These are phyloP conservation scores for Zygothrica quintamaculata DNA, from an alignment of 2,888 invertebrate species.

Conservation along the genomic window DNA sequence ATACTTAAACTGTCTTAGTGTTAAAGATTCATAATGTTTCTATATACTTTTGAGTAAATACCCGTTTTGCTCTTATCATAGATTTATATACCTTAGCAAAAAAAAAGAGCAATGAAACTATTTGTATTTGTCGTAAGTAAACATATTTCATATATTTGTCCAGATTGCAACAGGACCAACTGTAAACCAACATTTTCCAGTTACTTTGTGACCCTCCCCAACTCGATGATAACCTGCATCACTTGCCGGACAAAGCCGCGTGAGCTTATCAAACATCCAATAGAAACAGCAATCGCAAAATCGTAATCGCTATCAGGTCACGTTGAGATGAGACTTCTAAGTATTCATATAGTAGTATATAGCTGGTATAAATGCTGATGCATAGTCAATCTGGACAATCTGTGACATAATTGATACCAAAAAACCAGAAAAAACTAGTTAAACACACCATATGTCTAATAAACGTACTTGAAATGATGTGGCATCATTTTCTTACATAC, in stretches of 20 bases:
- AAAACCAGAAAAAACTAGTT: conserved; percentile 31
- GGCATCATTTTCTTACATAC: neutral
- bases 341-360: conserved; percentile 4
- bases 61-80: too few relatives aligned
- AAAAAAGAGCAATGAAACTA: conserved; percentile 18
- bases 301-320: conserved; percentile 4
- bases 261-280: conserved; percentile 50
- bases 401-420: conserved; percentile 59
- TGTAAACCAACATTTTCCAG: conserved; percentile 54
- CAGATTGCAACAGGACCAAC: conserved; percentile 42
- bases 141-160: conserved; percentile 57
- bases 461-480: conserved; percentile 7
- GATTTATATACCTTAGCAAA: neutral
- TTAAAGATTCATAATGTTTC: too few relatives aligned
- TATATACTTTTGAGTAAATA: too few relatives aligned
- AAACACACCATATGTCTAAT: conserved; percentile 50
- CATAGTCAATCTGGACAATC: conserved; percentile 16
- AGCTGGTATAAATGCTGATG: conserved; percentile 4
- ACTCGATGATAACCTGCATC: conserved; percentile 57
- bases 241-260: conserved; percentile 39
- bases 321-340: conserved; percentile 21
- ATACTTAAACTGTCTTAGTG: too few relatives aligned
- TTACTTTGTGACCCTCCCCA: conserved; percentile 41
- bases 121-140: conserved; percentile 20
- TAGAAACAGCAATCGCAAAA: conserved; percentile 1